A percentile compares a stretch with the other conserved stretches of the same genome.
Conservation (phyloP, 2,888 invertebrate species). For the Drosophila ochracea region DNA sequence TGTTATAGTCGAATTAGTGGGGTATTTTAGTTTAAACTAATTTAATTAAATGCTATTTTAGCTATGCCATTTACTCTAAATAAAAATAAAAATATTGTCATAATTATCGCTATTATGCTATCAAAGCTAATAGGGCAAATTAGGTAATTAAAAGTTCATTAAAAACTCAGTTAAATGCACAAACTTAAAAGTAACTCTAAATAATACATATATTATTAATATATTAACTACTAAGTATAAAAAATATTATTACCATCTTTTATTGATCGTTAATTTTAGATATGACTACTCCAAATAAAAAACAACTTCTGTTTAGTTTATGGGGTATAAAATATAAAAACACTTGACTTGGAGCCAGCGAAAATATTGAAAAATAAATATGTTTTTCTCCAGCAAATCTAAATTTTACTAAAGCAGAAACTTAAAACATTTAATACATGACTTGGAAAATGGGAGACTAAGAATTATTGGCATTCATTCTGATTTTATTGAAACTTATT, state of each 20-base stretch:
- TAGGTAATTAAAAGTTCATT: too few relatives aligned
- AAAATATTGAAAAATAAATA: neutral
- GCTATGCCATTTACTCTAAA: too few relatives aligned
- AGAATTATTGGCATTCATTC: neutral
- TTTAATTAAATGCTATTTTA: neutral
- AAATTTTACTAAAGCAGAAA: neutral
- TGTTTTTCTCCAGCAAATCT: neutral
- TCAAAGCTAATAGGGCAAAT: too few relatives aligned
- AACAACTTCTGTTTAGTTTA: too few relatives aligned
- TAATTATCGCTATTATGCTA: too few relatives aligned
- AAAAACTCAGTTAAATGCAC: too few relatives aligned
- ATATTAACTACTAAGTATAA: too few relatives aligned
- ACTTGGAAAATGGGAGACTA: neutral
- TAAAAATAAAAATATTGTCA: too few relatives aligned
- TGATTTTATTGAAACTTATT: neutral
- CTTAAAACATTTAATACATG: neutral
- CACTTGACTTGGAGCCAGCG: neutral
- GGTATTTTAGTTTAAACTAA: neutral
- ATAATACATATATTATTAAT: too few relatives aligned
- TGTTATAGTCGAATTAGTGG: neutral
- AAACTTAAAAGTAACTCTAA: too few relatives aligned
- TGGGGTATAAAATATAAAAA: neutral
- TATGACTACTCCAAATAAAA: neutral
- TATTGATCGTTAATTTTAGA: too few relatives aligned
- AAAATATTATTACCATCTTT: too few relatives aligned